Evolutionary conservation across 2,113 vertebrate species (phyloP).

Genomic region (Lota lota): DNA sequence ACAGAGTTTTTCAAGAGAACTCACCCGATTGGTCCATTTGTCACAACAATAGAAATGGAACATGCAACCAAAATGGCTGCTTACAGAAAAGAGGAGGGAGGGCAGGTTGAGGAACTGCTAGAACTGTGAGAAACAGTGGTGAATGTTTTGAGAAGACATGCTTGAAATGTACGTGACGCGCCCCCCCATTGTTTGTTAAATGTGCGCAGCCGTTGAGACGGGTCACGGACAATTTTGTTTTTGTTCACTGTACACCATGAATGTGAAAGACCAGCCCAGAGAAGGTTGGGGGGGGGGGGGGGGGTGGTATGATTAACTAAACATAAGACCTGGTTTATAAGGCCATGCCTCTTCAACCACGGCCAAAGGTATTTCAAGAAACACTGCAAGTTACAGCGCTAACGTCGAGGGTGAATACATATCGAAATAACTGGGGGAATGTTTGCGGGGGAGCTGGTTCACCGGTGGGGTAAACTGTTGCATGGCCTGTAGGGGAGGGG

Average conservation of each 20-base stretch:
- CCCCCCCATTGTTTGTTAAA: too few relatives aligned
- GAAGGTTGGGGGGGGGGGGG: background rate
- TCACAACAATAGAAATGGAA: too few relatives aligned
- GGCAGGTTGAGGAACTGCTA: background rate
- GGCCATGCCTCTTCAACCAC: background rate
- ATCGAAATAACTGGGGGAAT: constrained; percentile 34
- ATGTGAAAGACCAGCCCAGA: background rate
- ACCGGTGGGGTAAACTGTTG: constrained; percentile 46
- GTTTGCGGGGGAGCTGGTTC: constrained; percentile 6
- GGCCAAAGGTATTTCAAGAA: constrained; percentile 30
- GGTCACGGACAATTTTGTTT: background rate
- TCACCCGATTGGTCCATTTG: too few relatives aligned
- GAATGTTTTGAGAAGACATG: constrained; percentile 32
- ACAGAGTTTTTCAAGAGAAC: too few relatives aligned
- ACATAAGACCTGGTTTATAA: too few relatives aligned
- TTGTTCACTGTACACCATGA: constrained; percentile 1
- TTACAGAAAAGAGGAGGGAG: constrained; percentile 28
- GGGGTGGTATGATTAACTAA: constrained; percentile 21
- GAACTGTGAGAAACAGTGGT: constrained; percentile 46
- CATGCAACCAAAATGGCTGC: constrained; percentile 43
- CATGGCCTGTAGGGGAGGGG: constrained; percentile 43
- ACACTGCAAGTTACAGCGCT: constrained; percentile 32
- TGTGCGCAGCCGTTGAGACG: too few relatives aligned
- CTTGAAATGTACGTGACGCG: constrained; percentile 43
- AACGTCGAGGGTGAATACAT: constrained; percentile 30